phyloP scores from a whole-genome alignment of 1,140 invertebrate genomes.

The Aphelenchoides fujianensis region DNA sequence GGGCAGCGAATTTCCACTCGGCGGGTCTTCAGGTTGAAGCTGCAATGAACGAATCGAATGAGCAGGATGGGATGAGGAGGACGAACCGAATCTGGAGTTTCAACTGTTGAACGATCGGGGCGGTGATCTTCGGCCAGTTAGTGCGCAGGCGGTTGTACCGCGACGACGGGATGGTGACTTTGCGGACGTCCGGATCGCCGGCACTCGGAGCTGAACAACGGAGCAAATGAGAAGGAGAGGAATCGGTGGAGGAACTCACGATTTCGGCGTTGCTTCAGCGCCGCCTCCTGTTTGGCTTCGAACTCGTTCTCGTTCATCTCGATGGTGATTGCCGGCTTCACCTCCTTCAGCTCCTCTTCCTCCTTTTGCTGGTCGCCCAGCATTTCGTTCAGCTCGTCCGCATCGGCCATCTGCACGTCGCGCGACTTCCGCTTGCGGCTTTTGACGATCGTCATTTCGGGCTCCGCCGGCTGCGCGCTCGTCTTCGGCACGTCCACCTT shows the following conservation, averaged over 20 bases:
- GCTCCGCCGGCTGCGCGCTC: background rate
- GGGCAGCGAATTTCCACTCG: slow-evolving; percentile 78
- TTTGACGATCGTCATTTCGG: slow-evolving; percentile 10
- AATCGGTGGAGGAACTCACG: background rate
- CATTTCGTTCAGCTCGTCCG: background rate
- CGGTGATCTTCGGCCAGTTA: slow-evolving; percentile 95
- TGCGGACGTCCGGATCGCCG: slow-evolving; percentile 49
- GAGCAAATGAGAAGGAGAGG: slow-evolving; percentile 5
- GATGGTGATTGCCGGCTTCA: background rate
- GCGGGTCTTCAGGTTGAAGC: slow-evolving; percentile 83
- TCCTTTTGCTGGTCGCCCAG: no score
- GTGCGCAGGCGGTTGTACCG: slow-evolving; percentile 89
- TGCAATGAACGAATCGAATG: slow-evolving; percentile 24
- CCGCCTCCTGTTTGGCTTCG: slow-evolving; percentile 34
- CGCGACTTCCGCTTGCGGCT: slow-evolving; percentile 7
- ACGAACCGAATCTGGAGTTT: slow-evolving; percentile 77
- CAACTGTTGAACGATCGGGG: slow-evolving; percentile 89
- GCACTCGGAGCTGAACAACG: background rate
- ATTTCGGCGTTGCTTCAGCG: slow-evolving; percentile 21
- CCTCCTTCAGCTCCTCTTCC: slow-evolving; percentile 23
- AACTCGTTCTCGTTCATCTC: slow-evolving; percentile 23
- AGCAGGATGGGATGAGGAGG: no score
- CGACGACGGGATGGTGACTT: slow-evolving; percentile 72
- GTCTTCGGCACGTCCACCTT: background rate
- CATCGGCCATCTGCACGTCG: background rate